These are phyloP conservation scores for Asbolus verrucosus DNA, from an alignment of 1,140 invertebrate species.

Conservation along the genomic window DNA sequence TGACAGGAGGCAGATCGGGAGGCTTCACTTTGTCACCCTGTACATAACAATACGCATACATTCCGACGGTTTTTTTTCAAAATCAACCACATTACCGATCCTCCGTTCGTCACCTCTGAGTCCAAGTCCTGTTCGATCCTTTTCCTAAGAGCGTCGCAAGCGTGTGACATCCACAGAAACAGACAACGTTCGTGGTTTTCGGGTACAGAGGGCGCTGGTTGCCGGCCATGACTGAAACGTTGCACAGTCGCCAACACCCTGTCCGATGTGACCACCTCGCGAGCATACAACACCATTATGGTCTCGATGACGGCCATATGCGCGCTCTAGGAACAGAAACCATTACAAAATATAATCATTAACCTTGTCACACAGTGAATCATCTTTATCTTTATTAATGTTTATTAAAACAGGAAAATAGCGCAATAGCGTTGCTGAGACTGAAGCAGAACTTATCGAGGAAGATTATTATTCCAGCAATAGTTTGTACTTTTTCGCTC, in stretches of 20 bases:
- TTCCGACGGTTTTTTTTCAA: background rate
- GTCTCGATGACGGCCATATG: constrained; percentile 98
- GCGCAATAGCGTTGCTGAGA: too few relatives aligned
- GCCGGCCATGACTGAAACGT: constrained; percentile 70
- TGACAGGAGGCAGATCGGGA: constrained; percentile 66
- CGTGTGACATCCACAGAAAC: constrained; percentile 92
- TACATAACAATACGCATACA: constrained; percentile 3
- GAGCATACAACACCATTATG: constrained; percentile 94
- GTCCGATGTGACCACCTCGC: constrained; percentile 92
- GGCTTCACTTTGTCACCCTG: constrained; percentile 65
- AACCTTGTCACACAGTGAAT: constrained; percentile 28
- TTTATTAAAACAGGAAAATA: constrained; percentile 1
- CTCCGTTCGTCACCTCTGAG: constrained; percentile 55
- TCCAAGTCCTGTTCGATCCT: constrained; percentile 70
- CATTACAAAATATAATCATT: constrained; percentile 33
- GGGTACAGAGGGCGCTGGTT: constrained; percentile 70
- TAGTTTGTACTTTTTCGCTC: too few relatives aligned
- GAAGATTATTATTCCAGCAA: too few relatives aligned
- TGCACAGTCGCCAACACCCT: constrained; percentile 87
- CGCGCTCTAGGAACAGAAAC: constrained; percentile 78
- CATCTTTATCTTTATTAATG: constrained; percentile 1
- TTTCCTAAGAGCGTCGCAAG: constrained; percentile 80
- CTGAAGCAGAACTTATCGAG: too few relatives aligned
- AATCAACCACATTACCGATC: constrained; percentile 53
- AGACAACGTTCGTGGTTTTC: constrained; percentile 87